Evolutionary conservation across 2,797 vertebrate species (phyloP), one percentile per base, ranked within the genome.

Genomic region (Siniperca scherzeri): DNA sequence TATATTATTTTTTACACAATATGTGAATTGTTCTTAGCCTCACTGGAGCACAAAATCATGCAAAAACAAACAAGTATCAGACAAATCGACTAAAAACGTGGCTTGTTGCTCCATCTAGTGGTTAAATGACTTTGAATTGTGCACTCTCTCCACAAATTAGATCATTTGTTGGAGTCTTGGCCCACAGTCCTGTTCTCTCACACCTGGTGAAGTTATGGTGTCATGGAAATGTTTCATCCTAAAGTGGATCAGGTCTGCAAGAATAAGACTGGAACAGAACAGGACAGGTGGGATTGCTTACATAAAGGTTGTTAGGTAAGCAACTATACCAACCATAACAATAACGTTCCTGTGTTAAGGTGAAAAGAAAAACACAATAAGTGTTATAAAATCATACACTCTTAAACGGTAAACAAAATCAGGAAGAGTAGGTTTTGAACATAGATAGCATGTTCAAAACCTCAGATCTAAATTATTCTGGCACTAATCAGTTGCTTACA

Each of bases 91-190:
- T 17, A 22, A 77, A 79, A 25, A 40, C 1, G 2, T 42, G 57
- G 25, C 22, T 27, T 79, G 3, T 64, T 68, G 80, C 86, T 3
- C 90, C 91, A 90, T 87, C 91, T 93, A 76, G 83, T 91, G 92
- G 89, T 64, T 1, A 61, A 73, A 21, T 6, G 0, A 46, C 8
- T 25, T 57, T 36, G 83, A 52, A 75, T 56, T 36, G 13, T 57
- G 66, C 46, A 19, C 12, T 10, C 38, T 50, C 65, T 65, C 27
- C 17, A 53, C 52, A 57, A 3, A 70, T 83, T 61, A 73, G 44
- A 65, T 83, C 56, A 78, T 76, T 33, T 33, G n/a, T 53, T 38
- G 36, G 61, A 78, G 50, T 65, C 27, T 52, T 82, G 74, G 61
- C 50, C 30, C 61, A 6, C 10, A 21, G 12, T 22, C 22, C 30